Evolutionary conservation across 2,797 vertebrate species (phyloP).

Genomic region (Dendrocincla fuliginosa): DNA sequence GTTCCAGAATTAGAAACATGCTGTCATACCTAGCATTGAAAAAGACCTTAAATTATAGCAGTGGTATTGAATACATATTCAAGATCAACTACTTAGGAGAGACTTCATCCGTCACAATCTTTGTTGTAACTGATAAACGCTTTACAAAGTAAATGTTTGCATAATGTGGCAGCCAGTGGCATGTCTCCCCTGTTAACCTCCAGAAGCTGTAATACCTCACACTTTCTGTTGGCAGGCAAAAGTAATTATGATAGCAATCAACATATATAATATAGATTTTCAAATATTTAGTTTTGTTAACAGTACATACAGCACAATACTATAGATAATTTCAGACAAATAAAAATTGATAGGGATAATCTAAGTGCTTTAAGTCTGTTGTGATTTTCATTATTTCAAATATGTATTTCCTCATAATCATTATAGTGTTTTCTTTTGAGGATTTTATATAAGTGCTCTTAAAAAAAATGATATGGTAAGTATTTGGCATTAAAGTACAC

Average conservation of each 20-base stretch:
- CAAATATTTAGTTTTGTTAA: background rate
- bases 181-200: background rate
- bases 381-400: background rate
- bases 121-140: background rate
- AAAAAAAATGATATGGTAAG: background rate
- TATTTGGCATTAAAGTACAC: background rate
- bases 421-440: background rate
- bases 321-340: background rate
- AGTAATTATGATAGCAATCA: background rate
- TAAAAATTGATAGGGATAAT: background rate
- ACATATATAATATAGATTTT: background rate
- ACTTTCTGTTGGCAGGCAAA: background rate
- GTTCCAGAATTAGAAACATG: background rate
- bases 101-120: background rate
- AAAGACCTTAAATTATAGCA: background rate
- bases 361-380: background rate
- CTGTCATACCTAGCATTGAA: background rate
- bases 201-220: background rate
- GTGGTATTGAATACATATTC: background rate
- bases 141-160: background rate
- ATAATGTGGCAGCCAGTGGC: background rate
- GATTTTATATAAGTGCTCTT: background rate
- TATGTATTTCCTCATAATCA: background rate
- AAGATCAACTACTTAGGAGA: background rate
- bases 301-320: background rate